phyloP scores from a whole-genome alignment of 35 echinoderm and acorn worm genomes.

The Hemicentrotus pulcherrimus region DNA sequence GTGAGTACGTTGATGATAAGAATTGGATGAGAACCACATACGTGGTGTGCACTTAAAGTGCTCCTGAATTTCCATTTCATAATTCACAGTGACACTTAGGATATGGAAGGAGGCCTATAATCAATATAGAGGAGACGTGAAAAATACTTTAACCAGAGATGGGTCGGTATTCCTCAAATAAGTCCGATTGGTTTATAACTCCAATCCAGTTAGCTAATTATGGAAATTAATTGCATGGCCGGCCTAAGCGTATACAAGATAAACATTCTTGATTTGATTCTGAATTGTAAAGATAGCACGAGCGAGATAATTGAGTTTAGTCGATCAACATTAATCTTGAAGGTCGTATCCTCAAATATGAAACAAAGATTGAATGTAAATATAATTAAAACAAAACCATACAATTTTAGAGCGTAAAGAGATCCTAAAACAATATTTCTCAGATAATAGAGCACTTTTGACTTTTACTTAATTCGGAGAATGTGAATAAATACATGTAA shows the following conservation, averaged over 20 bases:
- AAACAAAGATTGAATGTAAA: too few species aligned
- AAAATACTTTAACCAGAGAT: neutral
- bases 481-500: too few species aligned
- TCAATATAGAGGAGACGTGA: neutral
- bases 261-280: conserved; percentile 11
- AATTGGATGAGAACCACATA: neutral
- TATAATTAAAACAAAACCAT: too few species aligned
- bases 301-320: neutral
- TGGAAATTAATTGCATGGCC: neutral
- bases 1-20: neutral
- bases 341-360: neutral
- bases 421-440: too few species aligned
- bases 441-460: too few species aligned
- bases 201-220: conserved; percentile 3
- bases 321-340: neutral
- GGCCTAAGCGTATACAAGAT: neutral
- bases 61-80: neutral
- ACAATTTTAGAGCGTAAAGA: too few species aligned
- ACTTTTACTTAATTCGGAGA: too few species aligned
- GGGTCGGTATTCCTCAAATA: conserved; percentile 2
- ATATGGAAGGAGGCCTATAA: neutral
- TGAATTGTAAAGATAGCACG: neutral
- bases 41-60: neutral
- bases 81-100: neutral
- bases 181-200: neutral